Conservation (phyloP, 2,113 vertebrate species). For the Psephotus haematonotus region DNA sequence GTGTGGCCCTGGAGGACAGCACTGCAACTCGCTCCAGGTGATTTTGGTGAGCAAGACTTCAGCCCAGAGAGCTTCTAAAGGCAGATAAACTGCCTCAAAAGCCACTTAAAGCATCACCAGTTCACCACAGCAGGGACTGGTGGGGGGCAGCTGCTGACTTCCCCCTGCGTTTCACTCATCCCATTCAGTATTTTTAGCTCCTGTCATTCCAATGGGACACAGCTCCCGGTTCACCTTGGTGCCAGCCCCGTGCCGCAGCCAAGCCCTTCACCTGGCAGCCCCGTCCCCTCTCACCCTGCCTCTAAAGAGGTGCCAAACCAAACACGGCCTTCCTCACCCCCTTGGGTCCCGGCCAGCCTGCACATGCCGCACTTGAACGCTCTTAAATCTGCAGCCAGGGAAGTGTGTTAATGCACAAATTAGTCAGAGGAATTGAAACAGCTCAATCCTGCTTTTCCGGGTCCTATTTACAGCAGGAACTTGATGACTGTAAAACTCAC, state of each 20-base stretch:
- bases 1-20: background rate
- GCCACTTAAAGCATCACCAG: background rate
- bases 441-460: background rate
- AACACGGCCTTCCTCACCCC: background rate
- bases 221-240: background rate
- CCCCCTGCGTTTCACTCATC: background rate
- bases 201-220: background rate
- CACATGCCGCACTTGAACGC: background rate
- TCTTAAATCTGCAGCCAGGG: background rate
- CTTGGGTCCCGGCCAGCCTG: background rate
- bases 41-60: background rate
- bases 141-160: background rate
- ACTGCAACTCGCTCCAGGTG: accelerated
- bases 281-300: background rate
- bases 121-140: background rate
- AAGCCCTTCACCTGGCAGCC: background rate
- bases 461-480: background rate
- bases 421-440: background rate
- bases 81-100: background rate
- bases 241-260: background rate
- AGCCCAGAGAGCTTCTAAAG: background rate
- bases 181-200: background rate
- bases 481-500: background rate
- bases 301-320: background rate
- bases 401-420: background rate